A percentile compares a stretch with the other conserved stretches of the same genome.
These are phyloP conservation scores for Ploceus nigricollis DNA, from an alignment of 2,113 vertebrate species.

Conservation along the genomic window DNA sequence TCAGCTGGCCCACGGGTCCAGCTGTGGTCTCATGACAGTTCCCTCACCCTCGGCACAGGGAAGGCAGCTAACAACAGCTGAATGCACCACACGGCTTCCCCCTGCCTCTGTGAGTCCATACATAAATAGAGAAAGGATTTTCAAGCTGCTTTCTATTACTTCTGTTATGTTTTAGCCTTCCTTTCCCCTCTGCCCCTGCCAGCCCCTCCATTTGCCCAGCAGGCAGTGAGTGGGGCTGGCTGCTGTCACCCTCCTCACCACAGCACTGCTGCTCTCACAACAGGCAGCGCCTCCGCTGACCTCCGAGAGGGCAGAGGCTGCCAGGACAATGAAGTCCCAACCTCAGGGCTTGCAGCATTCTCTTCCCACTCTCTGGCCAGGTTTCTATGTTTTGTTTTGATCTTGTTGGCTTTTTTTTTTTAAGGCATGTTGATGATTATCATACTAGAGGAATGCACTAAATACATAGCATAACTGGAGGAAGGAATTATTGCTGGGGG, in stretches of 20 bases:
- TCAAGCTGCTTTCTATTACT: conserved; percentile 21
- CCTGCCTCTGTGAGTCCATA: neutral
- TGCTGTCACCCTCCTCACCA: neutral
- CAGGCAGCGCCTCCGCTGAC: neutral
- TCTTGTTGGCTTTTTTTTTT: neutral
- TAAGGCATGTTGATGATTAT: conserved; percentile 46
- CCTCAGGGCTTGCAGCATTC: neutral
- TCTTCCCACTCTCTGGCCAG: neutral
- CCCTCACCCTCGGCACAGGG: neutral
- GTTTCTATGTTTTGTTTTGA: neutral
- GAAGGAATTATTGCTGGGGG: conserved; percentile 34
- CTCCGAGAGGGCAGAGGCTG: neutral
- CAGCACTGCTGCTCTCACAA: neutral
- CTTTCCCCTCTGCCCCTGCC: neutral
- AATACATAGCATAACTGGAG: conserved; percentile 39
- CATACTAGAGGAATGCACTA: conserved; percentile 23
- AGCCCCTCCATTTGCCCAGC: neutral
- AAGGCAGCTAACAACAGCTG: neutral
- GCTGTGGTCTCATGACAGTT: neutral
- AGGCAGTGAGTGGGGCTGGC: neutral
- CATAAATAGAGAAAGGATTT: neutral
- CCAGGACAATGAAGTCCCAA: neutral
- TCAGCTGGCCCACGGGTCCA: accelerated
- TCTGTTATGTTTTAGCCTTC: conserved; percentile 13
- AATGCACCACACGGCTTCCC: neutral